Evolutionary conservation across 1,140 invertebrate genomes (phyloP).

Genomic region (Ceratoteleas bidentatus): DNA sequence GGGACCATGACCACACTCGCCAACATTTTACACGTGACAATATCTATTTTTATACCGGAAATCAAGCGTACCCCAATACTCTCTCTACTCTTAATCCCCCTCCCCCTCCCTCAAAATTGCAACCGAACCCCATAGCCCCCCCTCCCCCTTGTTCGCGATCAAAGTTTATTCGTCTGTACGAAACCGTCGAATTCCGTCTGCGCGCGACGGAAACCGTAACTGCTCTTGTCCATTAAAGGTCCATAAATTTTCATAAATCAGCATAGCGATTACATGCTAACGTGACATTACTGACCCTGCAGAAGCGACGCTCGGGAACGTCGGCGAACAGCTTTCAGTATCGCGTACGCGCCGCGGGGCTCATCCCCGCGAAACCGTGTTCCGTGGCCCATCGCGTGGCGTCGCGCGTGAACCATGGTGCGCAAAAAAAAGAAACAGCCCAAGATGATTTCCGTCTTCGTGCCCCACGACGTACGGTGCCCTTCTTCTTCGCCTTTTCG

Average conservation of each 20-base stretch:
- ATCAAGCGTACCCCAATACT: too few species aligned
- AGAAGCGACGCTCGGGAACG: slow-evolving; percentile 55
- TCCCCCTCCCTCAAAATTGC: too few species aligned
- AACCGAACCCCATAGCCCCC: too few species aligned
- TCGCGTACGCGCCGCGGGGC: slow-evolving; percentile 52
- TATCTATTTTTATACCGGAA: too few species aligned
- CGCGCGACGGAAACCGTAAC: slow-evolving; percentile 54
- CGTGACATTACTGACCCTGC: slow-evolving; percentile 73
- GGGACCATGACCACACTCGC: too few species aligned
- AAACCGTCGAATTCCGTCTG: slow-evolving; percentile 42
- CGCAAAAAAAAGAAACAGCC: slow-evolving; percentile 77
- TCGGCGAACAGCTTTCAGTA: slow-evolving; percentile 65
- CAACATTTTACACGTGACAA: too few species aligned
- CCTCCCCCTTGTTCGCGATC: background rate
- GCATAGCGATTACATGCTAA: slow-evolving; percentile 76
- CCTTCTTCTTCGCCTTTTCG: too few species aligned
- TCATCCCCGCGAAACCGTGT: slow-evolving; percentile 53
- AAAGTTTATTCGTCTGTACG: slow-evolving; percentile 1
- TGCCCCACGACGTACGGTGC: slow-evolving; percentile 74
- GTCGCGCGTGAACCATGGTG: slow-evolving; percentile 66
- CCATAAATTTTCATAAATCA: slow-evolving; percentile 81
- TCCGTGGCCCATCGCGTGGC: too few species aligned
- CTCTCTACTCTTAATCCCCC: too few species aligned
- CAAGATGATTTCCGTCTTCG: slow-evolving; percentile 76
- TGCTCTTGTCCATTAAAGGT: slow-evolving; percentile 58